Evolutionary conservation across 2,888 invertebrate species (phyloP), one percentile per base, ranked within the genome.

Genomic region (Andrena flavipes): DNA sequence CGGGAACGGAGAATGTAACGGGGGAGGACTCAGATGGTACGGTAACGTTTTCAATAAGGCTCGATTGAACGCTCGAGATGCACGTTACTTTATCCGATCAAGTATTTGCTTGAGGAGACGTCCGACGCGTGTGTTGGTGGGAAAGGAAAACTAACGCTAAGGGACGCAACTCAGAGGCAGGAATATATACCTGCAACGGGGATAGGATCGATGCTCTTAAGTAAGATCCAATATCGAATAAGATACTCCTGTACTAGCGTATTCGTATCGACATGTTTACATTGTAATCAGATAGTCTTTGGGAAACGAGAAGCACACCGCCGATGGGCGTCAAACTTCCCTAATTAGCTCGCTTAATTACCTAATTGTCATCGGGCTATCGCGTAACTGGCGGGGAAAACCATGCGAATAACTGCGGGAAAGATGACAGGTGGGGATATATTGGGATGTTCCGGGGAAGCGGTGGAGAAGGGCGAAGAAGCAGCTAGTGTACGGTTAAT

Each of bases 401-500:
- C 10, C 10, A 7, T 0, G 42, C 20, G 49, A 42, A 42, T 49
- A 13, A 6, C n/a, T 10, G 5, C 8, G 20, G 30, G 26, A 26
- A 13, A 20, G 10, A 16, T 10, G 56, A 26, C 56, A 26, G 23
- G 26, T 8, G 23, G 10, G 23, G 23, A 62, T 30, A 16, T 23
- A 23, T 16, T n/a, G 2, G 2, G 16, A 29, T 10, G 23, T 2
- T 16, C 23, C 20, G 23, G 23, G 56, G 16, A 4, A 23, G 56
- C 13, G 26, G 16, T 1, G 20, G n/a, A 4, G 8, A 13, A 48
- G 7, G n/a, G 16, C 0, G 4, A 48, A 13, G 35, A 13, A 33
- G 42, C 71, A 5, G 51, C 42, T 42, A 60, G 67, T 1, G 71
- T 65, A 68, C 68, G 65, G 75, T 85, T 87, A 84, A 87, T 81